A percentile compares a stretch with the other conserved stretches of the same genome.
Evolutionary conservation across 2,113 vertebrate genomes (phyloP).

Genomic region (Oncorhynchus tshawytscha): DNA sequence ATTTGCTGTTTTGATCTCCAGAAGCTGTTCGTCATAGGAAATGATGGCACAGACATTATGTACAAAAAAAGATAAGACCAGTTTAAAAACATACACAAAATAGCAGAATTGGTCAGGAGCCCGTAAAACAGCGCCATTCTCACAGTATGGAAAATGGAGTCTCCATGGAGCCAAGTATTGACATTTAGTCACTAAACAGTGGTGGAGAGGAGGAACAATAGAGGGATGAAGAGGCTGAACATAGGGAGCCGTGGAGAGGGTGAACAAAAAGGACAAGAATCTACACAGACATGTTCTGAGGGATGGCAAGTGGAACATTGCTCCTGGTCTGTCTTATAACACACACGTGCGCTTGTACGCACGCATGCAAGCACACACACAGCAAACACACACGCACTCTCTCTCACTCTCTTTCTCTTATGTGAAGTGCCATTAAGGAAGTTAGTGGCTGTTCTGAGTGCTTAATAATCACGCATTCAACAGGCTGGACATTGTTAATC

Average conservation of each 20-base stretch:
- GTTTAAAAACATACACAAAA: no score
- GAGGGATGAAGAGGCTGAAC: neutral
- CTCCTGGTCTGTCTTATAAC: neutral
- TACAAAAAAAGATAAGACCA: no score
- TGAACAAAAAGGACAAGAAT: neutral
- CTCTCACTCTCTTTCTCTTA: neutral
- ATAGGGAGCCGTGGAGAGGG: neutral
- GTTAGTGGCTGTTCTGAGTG: constrained; percentile 29
- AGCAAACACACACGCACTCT: neutral
- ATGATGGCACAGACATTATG: no score
- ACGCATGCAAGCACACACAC: neutral
- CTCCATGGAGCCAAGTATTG: neutral
- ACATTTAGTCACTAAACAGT: constrained; percentile 23
- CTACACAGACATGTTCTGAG: constrained; percentile 3
- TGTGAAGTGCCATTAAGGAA: constrained; percentile 43
- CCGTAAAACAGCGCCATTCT: neutral
- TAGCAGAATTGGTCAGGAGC: no score
- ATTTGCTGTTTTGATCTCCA: no score
- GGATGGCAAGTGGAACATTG: neutral
- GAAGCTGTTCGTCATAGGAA: no score
- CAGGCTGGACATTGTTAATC: constrained; percentile 61
- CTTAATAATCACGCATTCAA: constrained; percentile 59
- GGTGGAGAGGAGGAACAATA: constrained; percentile 12
- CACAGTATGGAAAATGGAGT: neutral
- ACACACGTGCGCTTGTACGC: neutral